phyloP scores from a whole-genome alignment of 1,140 invertebrate genomes.

The Drosophila carrolli region DNA sequence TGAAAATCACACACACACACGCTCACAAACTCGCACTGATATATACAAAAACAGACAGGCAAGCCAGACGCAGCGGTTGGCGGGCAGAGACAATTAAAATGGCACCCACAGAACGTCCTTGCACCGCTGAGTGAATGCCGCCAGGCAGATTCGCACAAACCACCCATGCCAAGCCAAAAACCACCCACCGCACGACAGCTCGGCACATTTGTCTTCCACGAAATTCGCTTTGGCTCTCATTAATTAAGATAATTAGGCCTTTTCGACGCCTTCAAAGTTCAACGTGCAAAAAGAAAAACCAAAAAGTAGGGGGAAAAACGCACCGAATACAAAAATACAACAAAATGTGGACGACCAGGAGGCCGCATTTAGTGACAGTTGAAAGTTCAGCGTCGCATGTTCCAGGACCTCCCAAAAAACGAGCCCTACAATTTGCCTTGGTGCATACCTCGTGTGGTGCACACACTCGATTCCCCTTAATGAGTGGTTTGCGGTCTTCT shows the following conservation, averaged over 20 bases:
- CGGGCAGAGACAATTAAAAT: constrained; percentile 75
- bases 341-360: constrained; percentile 13
- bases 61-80: constrained; percentile 25
- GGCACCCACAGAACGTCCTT: constrained; percentile 77
- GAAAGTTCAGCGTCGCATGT: constrained; percentile 49
- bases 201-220: constrained; percentile 78
- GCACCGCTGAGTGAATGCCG: constrained; percentile 66
- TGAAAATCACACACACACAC: constrained; percentile 72
- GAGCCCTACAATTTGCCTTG: constrained; percentile 53
- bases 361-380: constrained; percentile 50
- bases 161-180: constrained; percentile 9
- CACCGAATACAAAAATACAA: constrained; percentile 24
- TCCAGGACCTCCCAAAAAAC: constrained; percentile 11
- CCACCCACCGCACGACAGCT: constrained; percentile 32
- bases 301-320: constrained; percentile 19
- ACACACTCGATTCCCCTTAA: constrained; percentile 52
- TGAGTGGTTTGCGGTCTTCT: constrained; percentile 55
- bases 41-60: constrained; percentile 30
- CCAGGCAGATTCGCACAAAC: constrained; percentile 34
- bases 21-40: constrained; percentile 34
- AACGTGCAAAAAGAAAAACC: constrained; percentile 42
- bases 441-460: constrained; percentile 28
- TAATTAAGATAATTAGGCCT: constrained; percentile 83
- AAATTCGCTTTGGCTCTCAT: constrained; percentile 80
- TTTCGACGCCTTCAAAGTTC: constrained; percentile 81